Evolutionary conservation across 2,888 invertebrate species (phyloP).

Genomic region (Diarsia mendica): DNA sequence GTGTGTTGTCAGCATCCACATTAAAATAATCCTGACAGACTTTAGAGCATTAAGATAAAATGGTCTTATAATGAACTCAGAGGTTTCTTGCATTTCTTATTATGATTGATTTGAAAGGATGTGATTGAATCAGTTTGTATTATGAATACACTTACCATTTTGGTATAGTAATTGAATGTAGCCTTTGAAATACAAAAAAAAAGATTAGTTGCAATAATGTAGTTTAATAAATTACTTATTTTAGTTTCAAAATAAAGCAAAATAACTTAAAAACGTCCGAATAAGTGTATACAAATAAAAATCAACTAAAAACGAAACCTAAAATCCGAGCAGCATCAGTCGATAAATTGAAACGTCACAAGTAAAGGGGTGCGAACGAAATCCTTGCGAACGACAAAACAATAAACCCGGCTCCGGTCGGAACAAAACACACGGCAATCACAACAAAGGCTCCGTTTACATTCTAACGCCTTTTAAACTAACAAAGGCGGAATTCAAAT

Average conservation of each 20-base stretch:
- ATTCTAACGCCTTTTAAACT: constrained; percentile 89
- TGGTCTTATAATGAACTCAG: constrained; percentile 50
- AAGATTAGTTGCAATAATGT: background rate
- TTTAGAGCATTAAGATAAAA: constrained; percentile 76
- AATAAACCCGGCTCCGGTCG: constrained; percentile 66
- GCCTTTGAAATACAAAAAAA: background rate
- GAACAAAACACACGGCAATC: constrained; percentile 83
- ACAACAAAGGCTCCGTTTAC: constrained; percentile 88
- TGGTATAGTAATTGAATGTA: background rate
- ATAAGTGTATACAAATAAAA: constrained; percentile 8
- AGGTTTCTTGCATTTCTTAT: constrained; percentile 48
- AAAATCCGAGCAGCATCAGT: constrained; percentile 17
- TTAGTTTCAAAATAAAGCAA: background rate
- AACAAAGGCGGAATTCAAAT: constrained; percentile 89
- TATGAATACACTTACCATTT: constrained; percentile 13
- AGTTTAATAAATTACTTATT: background rate
- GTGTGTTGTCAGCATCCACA: constrained; percentile 58
- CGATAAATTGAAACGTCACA: constrained; percentile 64
- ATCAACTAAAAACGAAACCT: constrained; percentile 4
- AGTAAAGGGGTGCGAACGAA: constrained; percentile 48
- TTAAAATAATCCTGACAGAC: constrained; percentile 73
- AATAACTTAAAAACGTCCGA: background rate
- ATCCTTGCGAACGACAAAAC: constrained; percentile 67
- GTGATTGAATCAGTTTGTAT: constrained; percentile 16
- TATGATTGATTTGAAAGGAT: constrained; percentile 51